Evolutionary conservation across 2,113 vertebrate genomes (phyloP).

Genomic region (Chamaetylas fuelleborni): DNA sequence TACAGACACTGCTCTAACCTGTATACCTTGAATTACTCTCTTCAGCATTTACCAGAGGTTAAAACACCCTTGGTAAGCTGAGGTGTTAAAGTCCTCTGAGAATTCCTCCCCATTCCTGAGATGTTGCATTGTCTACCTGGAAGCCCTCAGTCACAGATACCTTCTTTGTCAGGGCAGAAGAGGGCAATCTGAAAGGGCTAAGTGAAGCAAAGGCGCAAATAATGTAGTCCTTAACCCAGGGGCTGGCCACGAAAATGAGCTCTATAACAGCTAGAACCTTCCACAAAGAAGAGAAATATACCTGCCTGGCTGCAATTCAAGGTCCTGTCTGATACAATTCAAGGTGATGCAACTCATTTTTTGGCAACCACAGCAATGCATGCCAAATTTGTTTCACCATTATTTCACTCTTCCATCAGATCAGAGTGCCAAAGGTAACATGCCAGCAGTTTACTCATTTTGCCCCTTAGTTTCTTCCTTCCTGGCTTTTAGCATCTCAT

Average conservation of each 20-base stretch:
- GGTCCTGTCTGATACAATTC: background rate
- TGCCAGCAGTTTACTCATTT: constrained; percentile 24
- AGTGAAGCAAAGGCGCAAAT: background rate
- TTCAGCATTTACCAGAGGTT: background rate
- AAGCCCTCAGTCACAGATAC: background rate
- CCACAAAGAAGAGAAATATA: constrained; percentile 1
- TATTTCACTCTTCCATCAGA: background rate
- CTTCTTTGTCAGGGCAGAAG: background rate
- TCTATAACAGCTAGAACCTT: constrained; percentile 31
- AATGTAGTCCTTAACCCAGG: background rate
- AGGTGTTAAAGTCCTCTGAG: background rate
- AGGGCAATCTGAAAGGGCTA: background rate
- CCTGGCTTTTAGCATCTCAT: constrained; percentile 31
- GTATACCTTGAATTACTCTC: background rate
- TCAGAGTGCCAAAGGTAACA: constrained; percentile 45
- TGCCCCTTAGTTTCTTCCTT: constrained; percentile 7
- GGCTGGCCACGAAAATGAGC: background rate
- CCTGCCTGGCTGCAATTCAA: constrained; percentile 26
- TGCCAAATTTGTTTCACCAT: constrained; percentile 35
- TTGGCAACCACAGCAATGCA: background rate
- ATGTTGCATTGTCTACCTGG: background rate
- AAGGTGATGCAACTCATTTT: background rate
- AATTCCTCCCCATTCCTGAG: background rate
- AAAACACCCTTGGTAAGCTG: background rate
- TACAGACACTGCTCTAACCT: background rate